phyloP scores from a whole-genome alignment of 2,888 invertebrate species.

The Nezara viridula region DNA sequence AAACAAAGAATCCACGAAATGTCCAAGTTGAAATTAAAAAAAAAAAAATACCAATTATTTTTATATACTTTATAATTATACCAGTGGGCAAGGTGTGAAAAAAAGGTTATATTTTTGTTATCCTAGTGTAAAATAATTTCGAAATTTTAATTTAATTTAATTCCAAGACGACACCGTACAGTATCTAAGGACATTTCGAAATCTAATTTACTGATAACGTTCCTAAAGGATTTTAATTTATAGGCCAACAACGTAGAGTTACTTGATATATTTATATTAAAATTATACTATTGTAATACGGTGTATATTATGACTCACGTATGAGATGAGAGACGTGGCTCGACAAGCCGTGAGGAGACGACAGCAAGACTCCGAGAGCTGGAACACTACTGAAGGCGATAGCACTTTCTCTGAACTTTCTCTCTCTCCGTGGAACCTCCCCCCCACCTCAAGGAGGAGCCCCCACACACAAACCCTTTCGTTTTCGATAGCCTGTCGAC shows the following conservation, averaged over 20 bases:
- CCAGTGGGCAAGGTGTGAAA: too few species aligned
- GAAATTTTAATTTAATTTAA: too few species aligned
- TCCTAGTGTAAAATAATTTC: too few species aligned
- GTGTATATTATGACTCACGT: not conserved
- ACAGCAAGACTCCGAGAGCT: not conserved
- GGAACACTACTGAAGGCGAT: constrained; percentile 38
- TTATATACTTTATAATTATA: too few species aligned
- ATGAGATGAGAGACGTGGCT: not conserved
- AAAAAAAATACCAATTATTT: too few species aligned
- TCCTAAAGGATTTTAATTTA: not conserved
- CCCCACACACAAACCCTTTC: constrained; percentile 21
- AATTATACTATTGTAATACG: too few species aligned
- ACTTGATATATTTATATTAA: too few species aligned
- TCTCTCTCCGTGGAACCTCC: not conserved
- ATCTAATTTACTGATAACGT: not conserved
- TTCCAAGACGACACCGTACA: not conserved
- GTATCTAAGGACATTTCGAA: not conserved
- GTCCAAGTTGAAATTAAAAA: too few species aligned
- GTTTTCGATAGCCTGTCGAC: not conserved
- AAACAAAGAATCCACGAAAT: too few species aligned
- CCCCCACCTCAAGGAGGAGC: not conserved
- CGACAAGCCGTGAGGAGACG: not conserved
- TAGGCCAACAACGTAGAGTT: not conserved
- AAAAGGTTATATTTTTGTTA: too few species aligned
- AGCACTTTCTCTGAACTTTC: constrained; percentile 47